phyloP scores from a whole-genome alignment of 2,113 vertebrate species.

The Monopterus albus region DNA sequence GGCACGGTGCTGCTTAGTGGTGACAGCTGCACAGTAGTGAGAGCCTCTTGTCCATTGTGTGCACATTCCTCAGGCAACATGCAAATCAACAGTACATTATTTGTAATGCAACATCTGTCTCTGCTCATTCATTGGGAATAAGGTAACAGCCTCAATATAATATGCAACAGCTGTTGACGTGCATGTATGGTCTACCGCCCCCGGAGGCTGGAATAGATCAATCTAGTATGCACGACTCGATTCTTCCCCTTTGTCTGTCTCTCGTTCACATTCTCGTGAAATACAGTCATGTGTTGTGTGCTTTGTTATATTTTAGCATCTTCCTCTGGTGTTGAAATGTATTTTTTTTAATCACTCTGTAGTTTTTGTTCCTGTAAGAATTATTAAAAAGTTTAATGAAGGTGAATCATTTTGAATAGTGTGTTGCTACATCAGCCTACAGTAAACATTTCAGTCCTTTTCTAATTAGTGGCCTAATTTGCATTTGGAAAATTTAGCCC shows the following conservation, averaged over 20 bases:
- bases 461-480: constrained; percentile 20
- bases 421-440: neutral
- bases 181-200: constrained; percentile 72
- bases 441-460: constrained; percentile 15
- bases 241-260: constrained; percentile 49
- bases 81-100: constrained; percentile 74
- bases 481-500: constrained; percentile 6
- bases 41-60: constrained; percentile 53
- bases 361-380: neutral
- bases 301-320: constrained; percentile 43
- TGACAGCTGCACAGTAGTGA: constrained; percentile 74
- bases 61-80: constrained; percentile 72
- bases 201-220: constrained; percentile 75
- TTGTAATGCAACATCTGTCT: constrained; percentile 78
- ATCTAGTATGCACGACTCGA: constrained; percentile 64
- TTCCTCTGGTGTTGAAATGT: constrained; percentile 10
- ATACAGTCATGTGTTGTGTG: constrained; percentile 50
- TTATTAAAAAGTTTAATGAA: neutral
- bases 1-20: constrained; percentile 32
- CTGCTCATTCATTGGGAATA: constrained; percentile 76
- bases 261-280: constrained; percentile 59
- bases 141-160: constrained; percentile 79
- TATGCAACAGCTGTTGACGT: constrained; percentile 79
- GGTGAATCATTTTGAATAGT: too few relatives aligned
- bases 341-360: constrained; percentile 3